phyloP scores from a whole-genome alignment of 2,113 vertebrate species.

The Myrmecophaga tridactyla region DNA sequence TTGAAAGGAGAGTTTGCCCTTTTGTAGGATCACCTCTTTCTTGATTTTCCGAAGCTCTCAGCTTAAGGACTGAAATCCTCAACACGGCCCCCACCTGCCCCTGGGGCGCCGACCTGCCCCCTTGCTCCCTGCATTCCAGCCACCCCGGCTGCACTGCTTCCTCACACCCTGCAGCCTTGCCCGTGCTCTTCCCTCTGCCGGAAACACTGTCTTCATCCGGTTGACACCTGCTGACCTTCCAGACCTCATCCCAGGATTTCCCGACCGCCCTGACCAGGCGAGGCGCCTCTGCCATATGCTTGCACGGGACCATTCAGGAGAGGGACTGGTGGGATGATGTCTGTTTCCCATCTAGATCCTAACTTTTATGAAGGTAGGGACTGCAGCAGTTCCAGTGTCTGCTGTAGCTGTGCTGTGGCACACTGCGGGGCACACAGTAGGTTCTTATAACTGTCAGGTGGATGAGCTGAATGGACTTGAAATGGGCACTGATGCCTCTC shows the following conservation, averaged over 20 bases:
- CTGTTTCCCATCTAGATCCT: neutral
- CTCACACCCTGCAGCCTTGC: neutral
- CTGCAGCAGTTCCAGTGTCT: neutral
- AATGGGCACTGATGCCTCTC: no score
- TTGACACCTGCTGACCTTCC: fast-evolving
- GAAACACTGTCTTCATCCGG: neutral
- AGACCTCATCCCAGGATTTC: neutral
- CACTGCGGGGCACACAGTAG: neutral
- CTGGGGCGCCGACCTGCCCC: neutral
- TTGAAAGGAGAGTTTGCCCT: neutral
- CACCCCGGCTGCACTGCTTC: neutral
- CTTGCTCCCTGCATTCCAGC: neutral
- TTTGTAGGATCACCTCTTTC: no score
- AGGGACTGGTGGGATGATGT: neutral
- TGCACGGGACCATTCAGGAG: neutral
- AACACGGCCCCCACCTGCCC: fast-evolving
- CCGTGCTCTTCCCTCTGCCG: neutral
- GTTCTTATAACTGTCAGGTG: neutral
- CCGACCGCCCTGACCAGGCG: neutral
- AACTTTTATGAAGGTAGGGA: neutral
- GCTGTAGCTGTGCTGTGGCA: no score
- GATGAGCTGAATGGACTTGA: neutral
- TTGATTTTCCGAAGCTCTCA: neutral
- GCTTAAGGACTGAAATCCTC: neutral
- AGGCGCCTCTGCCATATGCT: fast-evolving